Evolutionary conservation across 2,888 invertebrate genomes (phyloP).

Genomic region (Heliconius ethilla): DNA sequence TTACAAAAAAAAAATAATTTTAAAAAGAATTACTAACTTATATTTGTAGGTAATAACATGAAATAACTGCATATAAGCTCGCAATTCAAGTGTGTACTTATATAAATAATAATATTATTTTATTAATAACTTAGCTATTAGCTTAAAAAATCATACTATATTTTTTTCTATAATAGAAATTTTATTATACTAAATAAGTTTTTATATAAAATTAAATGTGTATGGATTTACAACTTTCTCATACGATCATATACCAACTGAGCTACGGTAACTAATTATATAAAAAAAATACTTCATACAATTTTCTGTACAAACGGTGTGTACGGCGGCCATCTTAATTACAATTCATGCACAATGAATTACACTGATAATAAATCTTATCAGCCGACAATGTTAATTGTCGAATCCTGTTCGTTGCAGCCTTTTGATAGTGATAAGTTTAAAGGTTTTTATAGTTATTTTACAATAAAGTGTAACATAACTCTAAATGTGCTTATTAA

Average conservation of each 20-base stretch:
- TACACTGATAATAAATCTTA: conserved; percentile 6
- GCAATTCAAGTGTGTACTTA: too few species aligned
- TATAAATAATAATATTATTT: too few species aligned
- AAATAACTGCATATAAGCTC: too few species aligned
- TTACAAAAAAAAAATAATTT: too few species aligned
- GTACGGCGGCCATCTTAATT: not conserved
- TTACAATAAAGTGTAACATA: too few species aligned
- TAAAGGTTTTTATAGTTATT: not conserved
- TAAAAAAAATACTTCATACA: not conserved
- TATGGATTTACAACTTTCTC: too few species aligned
- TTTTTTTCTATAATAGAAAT: not conserved
- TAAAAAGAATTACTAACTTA: too few species aligned
- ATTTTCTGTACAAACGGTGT: not conserved
- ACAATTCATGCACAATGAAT: not conserved
- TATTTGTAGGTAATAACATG: too few species aligned
- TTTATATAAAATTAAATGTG: too few species aligned
- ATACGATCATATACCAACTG: not conserved
- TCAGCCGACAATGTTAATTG: not conserved
- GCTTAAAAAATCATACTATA: not conserved
- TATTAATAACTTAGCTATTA: too few species aligned
- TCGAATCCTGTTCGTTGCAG: not conserved
- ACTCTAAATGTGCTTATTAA: too few species aligned
- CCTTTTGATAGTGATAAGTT: not conserved
- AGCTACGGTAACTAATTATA: not conserved
- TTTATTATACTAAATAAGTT: too few species aligned